Evolutionary conservation across 2,797 vertebrate genomes (phyloP), one percentile per base, ranked within the genome.

Genomic region (Tympanoctomys barrerae): DNA sequence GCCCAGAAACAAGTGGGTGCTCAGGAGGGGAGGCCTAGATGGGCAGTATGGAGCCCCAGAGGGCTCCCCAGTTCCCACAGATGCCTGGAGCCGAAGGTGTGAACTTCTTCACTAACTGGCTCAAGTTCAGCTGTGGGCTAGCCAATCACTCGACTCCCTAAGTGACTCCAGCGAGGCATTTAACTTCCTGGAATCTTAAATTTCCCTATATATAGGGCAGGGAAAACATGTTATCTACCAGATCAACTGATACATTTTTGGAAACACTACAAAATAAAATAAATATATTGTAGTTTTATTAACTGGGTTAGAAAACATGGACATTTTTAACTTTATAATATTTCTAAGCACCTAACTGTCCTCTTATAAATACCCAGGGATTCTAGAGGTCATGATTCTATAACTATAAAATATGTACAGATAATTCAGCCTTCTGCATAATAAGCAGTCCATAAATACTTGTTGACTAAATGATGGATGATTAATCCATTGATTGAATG

Each of bases 401-500:
- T 57, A 78, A 36, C 62, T 86, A 78, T 82, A 90, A 89, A n/a
- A 49, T 28, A 83, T 62, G 57, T 46, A 57, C 68, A 68, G 22
- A 70, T 42, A 86, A 96, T 49, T 87, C 83, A 93, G 14, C 75
- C 42, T 88, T 96, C 81, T 87, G 54, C 46, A 49, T 82, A 94
- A 49, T 5, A 82, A 93, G 83, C 70, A 90, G 54, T 73, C 54
- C n/a, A 90, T 90, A 93, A 97, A 91, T 94, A 81, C 49, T 28
- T 91, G 39, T 90, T 59, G 31, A 70, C 86, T 83, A 92, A 82
- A 71, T 79, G 79, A 86, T 71, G n/a, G 28, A 85, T 92, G 70
- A 77, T 71, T 49, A 82, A 87, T 97, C 90, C 86, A 64, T 64
- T 90, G 62, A 94, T 93, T 89, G 80, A 94, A 87, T 89, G 54